phyloP scores from a whole-genome alignment of 2,797 vertebrate species.

The Paguma larvata region DNA sequence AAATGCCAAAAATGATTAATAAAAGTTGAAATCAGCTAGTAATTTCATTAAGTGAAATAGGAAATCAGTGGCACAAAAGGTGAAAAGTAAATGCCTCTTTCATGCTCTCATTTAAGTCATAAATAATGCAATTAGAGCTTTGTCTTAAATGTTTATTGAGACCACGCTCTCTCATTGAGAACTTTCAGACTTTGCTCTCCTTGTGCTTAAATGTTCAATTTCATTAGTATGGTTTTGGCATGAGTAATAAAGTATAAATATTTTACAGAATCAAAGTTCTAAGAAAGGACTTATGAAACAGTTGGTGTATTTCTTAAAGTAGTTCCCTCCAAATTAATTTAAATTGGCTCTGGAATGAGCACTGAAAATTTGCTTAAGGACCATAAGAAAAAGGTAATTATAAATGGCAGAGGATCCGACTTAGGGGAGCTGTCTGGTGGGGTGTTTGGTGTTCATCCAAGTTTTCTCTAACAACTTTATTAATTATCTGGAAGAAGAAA shows the following conservation, averaged over 20 bases:
- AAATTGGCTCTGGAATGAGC: constrained; percentile 79
- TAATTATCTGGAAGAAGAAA: constrained; percentile 84
- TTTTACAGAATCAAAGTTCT: constrained; percentile 71
- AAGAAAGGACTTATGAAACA: constrained; percentile 66
- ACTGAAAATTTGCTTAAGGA: constrained; percentile 81
- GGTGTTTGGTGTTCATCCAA: constrained; percentile 82
- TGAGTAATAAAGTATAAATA: constrained; percentile 72
- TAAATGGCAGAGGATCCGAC: constrained; percentile 72
- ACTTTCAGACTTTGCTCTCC: constrained; percentile 68
- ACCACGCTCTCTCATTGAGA: constrained; percentile 60
- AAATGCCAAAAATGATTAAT: constrained; percentile 77
- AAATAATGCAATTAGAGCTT: constrained; percentile 76
- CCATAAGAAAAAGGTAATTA: constrained; percentile 82
- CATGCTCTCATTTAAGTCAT: constrained; percentile 74
- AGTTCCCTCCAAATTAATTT: constrained; percentile 81
- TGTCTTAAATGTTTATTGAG: constrained; percentile 76
- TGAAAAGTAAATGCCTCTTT: constrained; percentile 75
- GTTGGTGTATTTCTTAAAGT: constrained; percentile 79
- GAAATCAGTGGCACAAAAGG: constrained; percentile 69
- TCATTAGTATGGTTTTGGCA: constrained; percentile 69
- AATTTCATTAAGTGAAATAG: constrained; percentile 83
- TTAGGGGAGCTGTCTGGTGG: constrained; percentile 73
- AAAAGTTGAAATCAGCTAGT: constrained; percentile 79
- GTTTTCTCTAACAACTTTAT: constrained; percentile 85
- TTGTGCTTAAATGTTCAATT: constrained; percentile 70